Evolutionary conservation across 2,888 invertebrate genomes (phyloP).

Genomic region (Dexiosoma caninum): DNA sequence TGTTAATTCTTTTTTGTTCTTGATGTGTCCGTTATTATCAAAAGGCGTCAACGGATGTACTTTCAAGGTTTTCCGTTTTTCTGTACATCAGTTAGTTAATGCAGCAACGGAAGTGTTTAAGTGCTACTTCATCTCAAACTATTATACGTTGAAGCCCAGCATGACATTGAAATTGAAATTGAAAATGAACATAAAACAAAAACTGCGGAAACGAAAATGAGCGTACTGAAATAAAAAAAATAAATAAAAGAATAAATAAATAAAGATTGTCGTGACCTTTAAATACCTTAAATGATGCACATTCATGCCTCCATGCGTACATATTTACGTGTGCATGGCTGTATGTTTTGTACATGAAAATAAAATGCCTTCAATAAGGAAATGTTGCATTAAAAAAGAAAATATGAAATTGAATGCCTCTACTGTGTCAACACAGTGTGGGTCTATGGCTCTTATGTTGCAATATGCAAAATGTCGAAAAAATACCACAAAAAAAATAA

Average conservation of each 20-base stretch:
- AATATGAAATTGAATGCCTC: constrained; percentile 17
- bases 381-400: constrained; percentile 50
- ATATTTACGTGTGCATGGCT: no score
- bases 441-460: not conserved
- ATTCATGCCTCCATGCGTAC: constrained; percentile 5
- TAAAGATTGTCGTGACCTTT: constrained; percentile 32
- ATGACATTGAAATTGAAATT: constrained; percentile 58
- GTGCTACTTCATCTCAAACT: constrained; percentile 43
- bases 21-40: constrained; percentile 30
- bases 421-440: not conserved
- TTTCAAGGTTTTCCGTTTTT: constrained; percentile 52
- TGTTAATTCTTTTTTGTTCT: not conserved
- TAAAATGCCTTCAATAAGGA: constrained; percentile 40
- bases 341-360: no score
- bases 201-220: not conserved
- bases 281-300: constrained; percentile 56
- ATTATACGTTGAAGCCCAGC: constrained; percentile 42
- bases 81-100: not conserved
- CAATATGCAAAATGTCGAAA: constrained; percentile 62
- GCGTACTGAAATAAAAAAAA: not conserved
- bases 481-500: constrained; percentile 20
- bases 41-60: constrained; percentile 60
- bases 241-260: not conserved
- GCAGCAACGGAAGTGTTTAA: constrained; percentile 57
- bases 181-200: constrained; percentile 26